A percentile compares a stretch with the other conserved stretches of the same genome.
Conservation (phyloP, 2,113 vertebrate species). For the Oxygymnocypris stewartii region DNA sequence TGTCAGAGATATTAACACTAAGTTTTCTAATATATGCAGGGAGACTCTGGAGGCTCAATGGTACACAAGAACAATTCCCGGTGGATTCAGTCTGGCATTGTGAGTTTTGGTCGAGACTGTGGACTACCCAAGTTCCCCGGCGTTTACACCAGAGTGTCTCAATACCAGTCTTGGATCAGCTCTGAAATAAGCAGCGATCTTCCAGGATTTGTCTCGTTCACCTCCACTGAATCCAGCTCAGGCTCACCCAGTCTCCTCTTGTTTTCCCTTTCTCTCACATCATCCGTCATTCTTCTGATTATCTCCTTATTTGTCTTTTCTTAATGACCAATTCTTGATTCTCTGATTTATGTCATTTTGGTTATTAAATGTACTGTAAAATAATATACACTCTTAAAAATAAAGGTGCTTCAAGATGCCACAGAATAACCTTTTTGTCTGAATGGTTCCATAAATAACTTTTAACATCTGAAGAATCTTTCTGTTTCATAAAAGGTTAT, state of each 20-base stretch:
- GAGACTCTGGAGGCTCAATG: constrained; percentile 81
- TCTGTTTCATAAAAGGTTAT: no score
- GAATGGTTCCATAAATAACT: no score
- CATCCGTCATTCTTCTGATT: neutral
- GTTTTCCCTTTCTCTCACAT: neutral
- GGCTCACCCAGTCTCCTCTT: neutral
- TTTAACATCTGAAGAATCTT: no score
- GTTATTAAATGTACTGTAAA: no score
- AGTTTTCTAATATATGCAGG: constrained; percentile 63
- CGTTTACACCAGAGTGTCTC: constrained; percentile 77
- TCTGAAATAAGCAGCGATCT: neutral
- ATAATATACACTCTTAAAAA: no score
- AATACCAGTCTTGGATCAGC: constrained; percentile 76
- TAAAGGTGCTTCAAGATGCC: no score
- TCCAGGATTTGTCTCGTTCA: constrained; percentile 30
- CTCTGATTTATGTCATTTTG: no score
- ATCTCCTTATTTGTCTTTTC: no score
- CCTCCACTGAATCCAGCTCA: neutral
- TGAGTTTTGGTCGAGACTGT: constrained; percentile 75
- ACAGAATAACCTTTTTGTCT: no score
- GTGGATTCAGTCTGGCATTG: constrained; percentile 80
- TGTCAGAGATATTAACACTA: neutral
- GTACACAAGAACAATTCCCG: constrained; percentile 64
- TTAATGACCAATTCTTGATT: no score
- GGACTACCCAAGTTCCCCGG: constrained; percentile 78